Evolutionary conservation across 2,113 vertebrate species (phyloP).

Genomic region (Cervus canadensis): DNA sequence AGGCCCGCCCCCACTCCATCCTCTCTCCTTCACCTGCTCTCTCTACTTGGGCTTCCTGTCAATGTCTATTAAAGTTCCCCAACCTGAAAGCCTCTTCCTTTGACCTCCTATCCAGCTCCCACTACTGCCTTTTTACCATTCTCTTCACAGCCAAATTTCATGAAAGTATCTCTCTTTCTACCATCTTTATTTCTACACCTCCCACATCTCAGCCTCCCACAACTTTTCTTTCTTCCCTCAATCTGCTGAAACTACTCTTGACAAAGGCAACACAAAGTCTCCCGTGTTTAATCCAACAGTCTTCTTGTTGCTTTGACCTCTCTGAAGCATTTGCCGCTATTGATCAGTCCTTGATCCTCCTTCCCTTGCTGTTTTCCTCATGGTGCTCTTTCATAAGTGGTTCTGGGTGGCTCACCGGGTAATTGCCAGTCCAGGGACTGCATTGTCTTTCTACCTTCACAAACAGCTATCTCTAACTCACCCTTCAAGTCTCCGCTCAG

Average conservation of each 20-base stretch:
- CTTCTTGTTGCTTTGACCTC: neutral
- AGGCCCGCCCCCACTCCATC: too few relatives aligned
- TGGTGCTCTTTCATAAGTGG: neutral
- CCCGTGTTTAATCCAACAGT: neutral
- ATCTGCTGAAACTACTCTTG: neutral
- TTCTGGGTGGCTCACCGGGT: neutral
- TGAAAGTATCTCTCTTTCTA: neutral
- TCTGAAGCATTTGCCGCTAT: neutral
- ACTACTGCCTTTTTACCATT: neutral
- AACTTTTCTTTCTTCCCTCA: neutral
- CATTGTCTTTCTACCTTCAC: neutral
- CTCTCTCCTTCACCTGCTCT: neutral
- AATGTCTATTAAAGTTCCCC: neutral
- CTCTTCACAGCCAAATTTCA: neutral
- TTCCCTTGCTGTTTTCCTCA: neutral
- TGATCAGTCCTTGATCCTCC: neutral
- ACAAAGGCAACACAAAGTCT: neutral
- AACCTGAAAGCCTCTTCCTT: neutral
- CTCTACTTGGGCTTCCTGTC: neutral
- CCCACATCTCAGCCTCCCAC: neutral
- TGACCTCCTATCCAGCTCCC: neutral
- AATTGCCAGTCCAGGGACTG: slow-evolving; percentile 10
- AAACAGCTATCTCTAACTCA: slow-evolving; percentile 32
- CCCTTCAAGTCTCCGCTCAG: neutral
- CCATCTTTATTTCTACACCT: neutral